phyloP scores from a whole-genome alignment of 2,113 vertebrate genomes.

The Aspidoscelis tigris region DNA sequence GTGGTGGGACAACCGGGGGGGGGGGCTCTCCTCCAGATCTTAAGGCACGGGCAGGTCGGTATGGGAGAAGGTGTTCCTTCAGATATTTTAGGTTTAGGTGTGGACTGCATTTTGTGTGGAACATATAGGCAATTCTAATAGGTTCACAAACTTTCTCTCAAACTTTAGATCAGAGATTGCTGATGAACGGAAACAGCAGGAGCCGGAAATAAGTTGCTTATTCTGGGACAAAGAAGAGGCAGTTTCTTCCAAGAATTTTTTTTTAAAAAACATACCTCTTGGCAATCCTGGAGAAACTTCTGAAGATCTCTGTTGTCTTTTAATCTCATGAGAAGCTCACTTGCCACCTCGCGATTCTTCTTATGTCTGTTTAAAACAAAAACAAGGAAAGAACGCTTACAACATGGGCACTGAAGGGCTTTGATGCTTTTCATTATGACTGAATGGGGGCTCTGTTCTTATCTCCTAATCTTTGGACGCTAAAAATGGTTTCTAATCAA shows the following conservation, averaged over 20 bases:
- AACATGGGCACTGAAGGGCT: background rate
- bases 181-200: background rate
- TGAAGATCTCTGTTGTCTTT: constrained; percentile 98
- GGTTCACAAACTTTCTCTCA: background rate
- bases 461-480: constrained; percentile 4
- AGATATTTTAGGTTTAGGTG: too few species aligned
- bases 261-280: constrained; percentile 82
- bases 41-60: too few species aligned
- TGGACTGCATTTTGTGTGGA: too few species aligned
- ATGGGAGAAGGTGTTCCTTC: too few species aligned
- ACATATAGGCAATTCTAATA: too few species aligned
- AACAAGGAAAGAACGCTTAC: constrained; percentile 27
- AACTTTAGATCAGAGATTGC: background rate
- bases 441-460: background rate
- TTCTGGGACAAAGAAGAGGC: background rate
- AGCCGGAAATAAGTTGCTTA: background rate
- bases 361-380: constrained; percentile 81
- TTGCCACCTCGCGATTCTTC: constrained; percentile 94
- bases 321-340: constrained; percentile 89
- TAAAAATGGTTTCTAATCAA: background rate
- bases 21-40: too few species aligned
- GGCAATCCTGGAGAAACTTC: constrained; percentile 96
- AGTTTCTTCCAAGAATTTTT: background rate
- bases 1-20: too few species aligned
- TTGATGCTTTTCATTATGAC: rapidly evolving